Percentiles rank a stretch among this genome's conserved stretches.
Conservation (phyloP, 2,797 vertebrate genomes). For the Rhinichthys osculus region DNA sequence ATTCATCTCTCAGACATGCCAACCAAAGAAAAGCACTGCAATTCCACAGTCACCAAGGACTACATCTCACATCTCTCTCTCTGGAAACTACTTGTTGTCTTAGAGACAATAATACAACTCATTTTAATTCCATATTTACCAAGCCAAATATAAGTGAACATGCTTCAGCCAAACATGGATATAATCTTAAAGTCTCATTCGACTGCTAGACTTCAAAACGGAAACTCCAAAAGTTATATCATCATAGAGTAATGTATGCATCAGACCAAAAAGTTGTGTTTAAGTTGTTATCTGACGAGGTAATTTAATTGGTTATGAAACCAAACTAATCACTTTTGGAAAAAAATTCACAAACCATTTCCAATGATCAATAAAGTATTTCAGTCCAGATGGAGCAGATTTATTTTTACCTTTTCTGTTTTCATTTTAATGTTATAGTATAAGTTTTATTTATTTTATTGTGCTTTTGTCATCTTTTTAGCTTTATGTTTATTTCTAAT, state of each 20-base stretch:
- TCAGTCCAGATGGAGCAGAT: too few species aligned
- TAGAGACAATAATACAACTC: background rate
- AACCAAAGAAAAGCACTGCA: conserved; percentile 25
- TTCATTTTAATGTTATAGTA: too few species aligned
- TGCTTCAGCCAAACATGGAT: background rate
- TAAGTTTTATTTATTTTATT: too few species aligned
- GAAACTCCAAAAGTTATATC: background rate
- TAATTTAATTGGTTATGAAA: background rate
- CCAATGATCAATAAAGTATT: too few species aligned
- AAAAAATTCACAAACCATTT: too few species aligned
- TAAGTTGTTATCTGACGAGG: background rate
- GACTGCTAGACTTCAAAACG: background rate
- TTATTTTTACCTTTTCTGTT: too few species aligned
- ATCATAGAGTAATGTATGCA: background rate
- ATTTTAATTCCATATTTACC: conserved; percentile 1
- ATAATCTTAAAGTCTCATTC: background rate
- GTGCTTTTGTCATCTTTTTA: too few species aligned
- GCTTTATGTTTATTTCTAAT: too few species aligned
- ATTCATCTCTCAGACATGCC: conserved; percentile 46
- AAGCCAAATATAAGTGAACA: background rate
- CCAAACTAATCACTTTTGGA: background rate
- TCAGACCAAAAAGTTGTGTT: background rate
- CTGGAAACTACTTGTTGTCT: background rate
- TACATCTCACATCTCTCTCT: conserved; percentile 9
- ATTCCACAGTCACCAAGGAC: background rate